These are phyloP conservation scores for Mesitornis unicolor DNA, from an alignment of 2,113 vertebrate species.

Conservation along the genomic window DNA sequence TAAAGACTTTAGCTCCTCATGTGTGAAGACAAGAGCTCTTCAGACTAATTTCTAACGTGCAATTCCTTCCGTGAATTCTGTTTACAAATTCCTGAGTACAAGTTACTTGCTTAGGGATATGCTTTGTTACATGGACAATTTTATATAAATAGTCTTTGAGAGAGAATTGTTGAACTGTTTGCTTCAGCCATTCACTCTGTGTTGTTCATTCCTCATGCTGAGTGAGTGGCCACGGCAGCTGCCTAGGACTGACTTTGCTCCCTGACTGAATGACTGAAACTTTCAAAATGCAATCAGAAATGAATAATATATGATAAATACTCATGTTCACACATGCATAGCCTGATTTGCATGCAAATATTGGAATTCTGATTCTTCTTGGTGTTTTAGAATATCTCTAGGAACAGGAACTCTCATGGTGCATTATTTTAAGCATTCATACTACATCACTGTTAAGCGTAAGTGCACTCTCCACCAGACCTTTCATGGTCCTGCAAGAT, in stretches of 20 bases:
- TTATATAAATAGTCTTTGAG: background rate
- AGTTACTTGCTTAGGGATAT: background rate
- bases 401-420: background rate
- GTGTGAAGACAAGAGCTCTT: background rate
- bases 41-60: background rate
- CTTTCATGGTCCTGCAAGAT: background rate
- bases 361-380: background rate
- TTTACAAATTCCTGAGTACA: background rate
- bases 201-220: background rate
- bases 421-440: constrained; percentile 7
- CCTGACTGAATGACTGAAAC: background rate
- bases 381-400: background rate
- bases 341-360: constrained; percentile 25
- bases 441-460: background rate
- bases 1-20: background rate
- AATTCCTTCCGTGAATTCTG: background rate
- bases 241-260: background rate
- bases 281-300: constrained; percentile 34
- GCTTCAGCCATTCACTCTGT: background rate
- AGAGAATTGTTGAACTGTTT: background rate
- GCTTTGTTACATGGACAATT: background rate
- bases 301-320: constrained; percentile 53
- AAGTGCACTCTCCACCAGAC: background rate
- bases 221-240: background rate
- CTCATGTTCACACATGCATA: background rate